Base-by-base conservation (phyloP, 2,797 vertebrate species). In the Apogon hyalosoma region DNA sequence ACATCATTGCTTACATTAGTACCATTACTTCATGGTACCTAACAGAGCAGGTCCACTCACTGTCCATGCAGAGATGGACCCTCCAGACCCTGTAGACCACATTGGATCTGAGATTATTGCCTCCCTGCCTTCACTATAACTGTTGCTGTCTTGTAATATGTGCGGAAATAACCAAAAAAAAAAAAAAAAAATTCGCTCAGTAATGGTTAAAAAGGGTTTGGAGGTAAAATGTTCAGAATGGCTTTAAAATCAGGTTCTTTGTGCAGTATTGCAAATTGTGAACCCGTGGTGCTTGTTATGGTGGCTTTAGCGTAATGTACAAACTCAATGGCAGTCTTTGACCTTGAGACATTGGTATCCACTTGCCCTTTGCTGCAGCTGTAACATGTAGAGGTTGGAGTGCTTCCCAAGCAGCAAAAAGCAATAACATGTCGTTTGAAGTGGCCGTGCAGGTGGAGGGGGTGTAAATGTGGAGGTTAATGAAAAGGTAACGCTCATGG, bases 391-490 rank as follows among this genome's bases (percentile, higher is more conserved):
- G 33, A 38, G 4, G 40, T 56, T 28, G 41, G 43, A 41, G 13
- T 53, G 40, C 21, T 51, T 83, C 65, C 60, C 42, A 0, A 31
- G 75, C 58, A 40, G 55, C 14, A 11, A 14, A 42, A 51, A 63
- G 74, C 79, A 58, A 54, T 14, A 24, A 51, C 33, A 16, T 21
- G 51, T 71, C 64, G 76, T 81, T 86, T 84, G 62, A 84, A 73
- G 77, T 66, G 68, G 60, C 9, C 13, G 11, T 63, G 64, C 61
- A 75, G 80, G 75, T 83, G 78, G 73, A 52, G 67, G 71, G 43
- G 47, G 52, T 9, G 45, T 76, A 59, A 68, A 81, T 46, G 75
- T 65, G 57, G 31, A 50, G 66, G 81, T 69, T 87, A 87, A 85
- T 88, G 77, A 87, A 74, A 88, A 87, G 75, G 80, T 68, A 66